Evolutionary conservation across 2,888 invertebrate species (phyloP).

Genomic region (Tanypteryx hageni): DNA sequence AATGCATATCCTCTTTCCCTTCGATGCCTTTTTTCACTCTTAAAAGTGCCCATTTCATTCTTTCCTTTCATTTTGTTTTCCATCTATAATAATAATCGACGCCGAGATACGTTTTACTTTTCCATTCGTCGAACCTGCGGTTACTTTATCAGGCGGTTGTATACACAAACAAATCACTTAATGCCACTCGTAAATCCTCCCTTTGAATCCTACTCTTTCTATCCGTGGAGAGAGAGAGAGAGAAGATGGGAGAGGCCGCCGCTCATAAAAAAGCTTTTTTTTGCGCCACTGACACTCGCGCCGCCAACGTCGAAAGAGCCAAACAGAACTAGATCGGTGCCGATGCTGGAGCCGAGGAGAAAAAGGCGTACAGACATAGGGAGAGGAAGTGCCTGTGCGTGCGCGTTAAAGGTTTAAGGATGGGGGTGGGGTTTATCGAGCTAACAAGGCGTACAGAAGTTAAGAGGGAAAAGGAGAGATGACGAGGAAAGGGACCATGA

Average conservation of each 20-base stretch:
- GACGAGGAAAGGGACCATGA: not conserved
- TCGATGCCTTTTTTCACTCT: not conserved
- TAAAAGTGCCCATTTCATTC: not conserved
- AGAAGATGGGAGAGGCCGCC: not conserved
- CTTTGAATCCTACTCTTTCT: not conserved
- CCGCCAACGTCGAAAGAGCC: not conserved
- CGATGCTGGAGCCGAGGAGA: not conserved
- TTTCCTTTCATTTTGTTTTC: not conserved
- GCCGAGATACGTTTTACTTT: not conserved
- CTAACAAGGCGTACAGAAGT: too few species aligned
- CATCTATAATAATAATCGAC: constrained; percentile 44
- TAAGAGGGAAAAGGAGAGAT: not conserved
- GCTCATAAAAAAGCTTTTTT: not conserved
- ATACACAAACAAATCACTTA: constrained; percentile 44
- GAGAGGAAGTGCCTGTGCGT: not conserved
- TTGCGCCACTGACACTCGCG: not conserved
- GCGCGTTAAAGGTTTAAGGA: not conserved
- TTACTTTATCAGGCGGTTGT: constrained; percentile 12
- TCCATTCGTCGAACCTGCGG: not conserved
- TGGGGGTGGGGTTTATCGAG: not conserved
- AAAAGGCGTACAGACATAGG: not conserved
- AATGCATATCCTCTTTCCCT: not conserved
- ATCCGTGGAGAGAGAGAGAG: not conserved
- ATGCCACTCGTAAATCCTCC: constrained; percentile 11
- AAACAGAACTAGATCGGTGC: not conserved